Evolutionary conservation across 1,140 invertebrate genomes (phyloP).

Genomic region (Copidosoma floridanum): DNA sequence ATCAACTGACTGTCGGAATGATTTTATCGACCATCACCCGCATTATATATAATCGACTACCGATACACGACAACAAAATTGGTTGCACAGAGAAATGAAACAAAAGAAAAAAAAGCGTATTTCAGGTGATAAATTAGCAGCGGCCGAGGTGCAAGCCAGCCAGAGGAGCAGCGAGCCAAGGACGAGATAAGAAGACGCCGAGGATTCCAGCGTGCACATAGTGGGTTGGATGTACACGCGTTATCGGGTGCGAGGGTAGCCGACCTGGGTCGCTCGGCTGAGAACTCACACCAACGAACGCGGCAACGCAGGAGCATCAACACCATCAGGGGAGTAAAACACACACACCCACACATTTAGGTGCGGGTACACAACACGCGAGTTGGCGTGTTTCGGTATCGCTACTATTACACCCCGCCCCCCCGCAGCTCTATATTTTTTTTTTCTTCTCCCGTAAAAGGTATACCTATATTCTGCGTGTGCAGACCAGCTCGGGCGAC

Average conservation of each 20-base stretch:
- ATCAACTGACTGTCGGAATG: too few relatives aligned
- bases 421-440: conserved; percentile 7
- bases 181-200: not conserved
- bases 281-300: conserved; percentile 46
- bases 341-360: too few relatives aligned
- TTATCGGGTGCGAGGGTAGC: conserved; percentile 12
- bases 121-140: not conserved
- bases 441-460: conserved; percentile 27
- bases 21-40: too few relatives aligned
- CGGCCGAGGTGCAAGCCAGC: too few relatives aligned
- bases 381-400: conserved; percentile 48
- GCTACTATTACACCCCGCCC: conserved; percentile 24
- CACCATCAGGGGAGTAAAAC: not conserved
- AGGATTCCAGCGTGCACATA: not conserved
- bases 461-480: too few relatives aligned
- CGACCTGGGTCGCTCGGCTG: conserved; percentile 36
- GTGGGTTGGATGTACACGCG: conserved; percentile 3
- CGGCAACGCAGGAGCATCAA: too few relatives aligned
- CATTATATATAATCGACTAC: too few relatives aligned
- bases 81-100: not conserved
- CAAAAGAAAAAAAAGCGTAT: not conserved
- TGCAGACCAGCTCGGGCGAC: conserved; percentile 26
- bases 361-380: too few relatives aligned
- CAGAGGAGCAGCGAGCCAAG: not conserved
- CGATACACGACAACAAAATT: not conserved